Conservation (phyloP, 1,140 invertebrate species). For the Idris sp. region DNA sequence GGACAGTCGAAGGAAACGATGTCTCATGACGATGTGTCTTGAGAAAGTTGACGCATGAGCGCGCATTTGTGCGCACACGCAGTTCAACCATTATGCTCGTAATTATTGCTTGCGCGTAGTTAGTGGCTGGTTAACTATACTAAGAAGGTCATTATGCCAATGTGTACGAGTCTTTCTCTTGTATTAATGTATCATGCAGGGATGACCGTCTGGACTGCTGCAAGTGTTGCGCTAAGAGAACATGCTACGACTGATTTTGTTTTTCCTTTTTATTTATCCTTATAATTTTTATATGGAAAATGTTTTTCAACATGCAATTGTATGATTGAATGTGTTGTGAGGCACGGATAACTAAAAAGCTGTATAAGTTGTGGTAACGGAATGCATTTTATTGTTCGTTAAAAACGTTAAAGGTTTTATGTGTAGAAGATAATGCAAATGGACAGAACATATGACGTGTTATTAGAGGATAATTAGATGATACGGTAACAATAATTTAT, state of each 20-base stretch:
- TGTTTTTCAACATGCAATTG: slow-evolving; percentile 45
- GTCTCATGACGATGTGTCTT: slow-evolving; percentile 63
- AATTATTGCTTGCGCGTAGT: slow-evolving; percentile 74
- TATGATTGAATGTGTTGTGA: slow-evolving; percentile 19
- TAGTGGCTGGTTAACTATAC: slow-evolving; percentile 74
- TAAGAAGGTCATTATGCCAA: slow-evolving; percentile 74
- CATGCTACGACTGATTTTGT: slow-evolving; percentile 33
- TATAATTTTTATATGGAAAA: slow-evolving; percentile 51
- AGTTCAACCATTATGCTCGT: slow-evolving; percentile 67
- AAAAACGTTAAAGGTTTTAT: slow-evolving; percentile 49
- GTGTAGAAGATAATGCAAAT: slow-evolving; percentile 32
- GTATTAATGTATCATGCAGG: slow-evolving; percentile 61
- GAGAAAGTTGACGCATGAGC: slow-evolving; percentile 73
- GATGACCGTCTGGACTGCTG: slow-evolving; percentile 41
- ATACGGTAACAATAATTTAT: slow-evolving; percentile 30
- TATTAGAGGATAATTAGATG: slow-evolving; percentile 31
- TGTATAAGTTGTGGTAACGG: slow-evolving; percentile 31
- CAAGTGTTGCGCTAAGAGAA: slow-evolving; percentile 4
- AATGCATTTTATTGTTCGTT: slow-evolving; percentile 43
- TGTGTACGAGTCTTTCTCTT: slow-evolving; percentile 52
- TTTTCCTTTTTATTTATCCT: slow-evolving; percentile 29
- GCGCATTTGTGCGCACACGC: slow-evolving; percentile 72
- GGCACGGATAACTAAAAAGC: slow-evolving; percentile 32
- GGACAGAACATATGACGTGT: slow-evolving; percentile 16
- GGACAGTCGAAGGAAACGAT: slow-evolving; percentile 38